Percentiles rank a stretch among this genome's conserved stretches.
Conservation (phyloP, 2,888 invertebrate species). For the Epistrophella euchroma region DNA sequence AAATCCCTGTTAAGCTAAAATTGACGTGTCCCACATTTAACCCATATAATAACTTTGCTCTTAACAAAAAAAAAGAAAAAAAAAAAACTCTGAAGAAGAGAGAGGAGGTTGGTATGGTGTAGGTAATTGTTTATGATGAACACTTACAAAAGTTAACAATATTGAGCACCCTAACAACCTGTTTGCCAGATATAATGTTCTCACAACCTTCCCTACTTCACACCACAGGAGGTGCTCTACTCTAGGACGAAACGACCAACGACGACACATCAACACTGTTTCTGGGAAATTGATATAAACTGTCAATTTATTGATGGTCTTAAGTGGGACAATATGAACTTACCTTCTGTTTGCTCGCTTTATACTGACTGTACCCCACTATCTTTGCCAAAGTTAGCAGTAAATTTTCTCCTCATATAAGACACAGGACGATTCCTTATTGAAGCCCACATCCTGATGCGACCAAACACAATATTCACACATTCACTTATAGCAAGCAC, state of each 20-base stretch:
- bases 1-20: conserved; percentile 35
- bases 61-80: too few relatives aligned
- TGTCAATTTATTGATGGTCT: conserved; percentile 71
- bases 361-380: background rate
- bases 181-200: conserved; percentile 39
- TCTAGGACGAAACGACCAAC: background rate
- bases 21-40: conserved; percentile 44
- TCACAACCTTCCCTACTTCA: conserved; percentile 15
- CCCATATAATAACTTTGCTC: conserved; percentile 26
- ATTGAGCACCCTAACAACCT: conserved; percentile 33
- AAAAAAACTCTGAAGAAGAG: background rate
- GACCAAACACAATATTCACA: conserved; percentile 51
- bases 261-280: conserved; percentile 48
- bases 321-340: conserved; percentile 63
- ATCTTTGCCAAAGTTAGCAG: conserved; percentile 27
- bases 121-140: conserved; percentile 54
- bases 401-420: conserved; percentile 45
- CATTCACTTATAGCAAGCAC: conserved; percentile 39
- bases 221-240: conserved; percentile 40
- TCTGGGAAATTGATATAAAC: conserved; percentile 64
- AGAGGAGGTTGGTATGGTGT: background rate
- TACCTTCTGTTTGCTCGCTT: background rate
- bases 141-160: conserved; percentile 51
- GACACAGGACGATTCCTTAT: conserved; percentile 32
- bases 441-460: conserved; percentile 13